Conservation (phyloP, 2,888 invertebrate genomes). For the Leptopilina syphax region DNA sequence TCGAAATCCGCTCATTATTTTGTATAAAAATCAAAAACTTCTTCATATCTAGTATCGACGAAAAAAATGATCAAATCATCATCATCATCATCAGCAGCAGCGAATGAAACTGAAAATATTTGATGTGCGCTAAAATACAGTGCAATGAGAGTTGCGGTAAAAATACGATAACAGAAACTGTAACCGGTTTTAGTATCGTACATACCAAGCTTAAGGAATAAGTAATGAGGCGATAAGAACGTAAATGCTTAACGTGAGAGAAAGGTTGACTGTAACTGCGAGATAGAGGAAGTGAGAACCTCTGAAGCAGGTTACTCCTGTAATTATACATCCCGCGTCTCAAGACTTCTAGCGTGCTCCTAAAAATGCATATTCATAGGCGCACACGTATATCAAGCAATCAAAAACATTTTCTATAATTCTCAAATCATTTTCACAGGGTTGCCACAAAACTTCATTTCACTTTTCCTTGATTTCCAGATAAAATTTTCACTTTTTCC, state of each 20-base stretch:
- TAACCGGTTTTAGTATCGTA: slow-evolving; percentile 37
- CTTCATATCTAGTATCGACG: too few relatives aligned
- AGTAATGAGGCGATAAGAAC: slow-evolving; percentile 25
- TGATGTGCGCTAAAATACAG: slow-evolving; percentile 5
- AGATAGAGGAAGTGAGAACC: slow-evolving; percentile 29
- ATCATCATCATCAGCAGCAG: neutral
- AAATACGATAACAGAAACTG: slow-evolving; percentile 34
- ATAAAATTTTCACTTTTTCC: too few relatives aligned
- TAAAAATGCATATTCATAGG: slow-evolving; percentile 65
- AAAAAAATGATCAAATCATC: neutral
- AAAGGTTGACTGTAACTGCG: neutral
- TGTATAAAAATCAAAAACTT: too few relatives aligned
- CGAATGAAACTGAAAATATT: neutral
- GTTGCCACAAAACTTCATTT: too few relatives aligned
- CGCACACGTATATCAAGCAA: slow-evolving; percentile 41
- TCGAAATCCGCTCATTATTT: too few relatives aligned
- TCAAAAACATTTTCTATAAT: neutral
- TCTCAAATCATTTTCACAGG: too few relatives aligned
- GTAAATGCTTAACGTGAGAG: slow-evolving; percentile 16
- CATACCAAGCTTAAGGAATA: slow-evolving; percentile 27
- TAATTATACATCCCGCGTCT: slow-evolving; percentile 59
- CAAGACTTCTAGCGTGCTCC: slow-evolving; percentile 50
- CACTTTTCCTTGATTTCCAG: too few relatives aligned
- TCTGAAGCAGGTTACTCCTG: slow-evolving; percentile 56
- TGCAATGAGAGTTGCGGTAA: slow-evolving; percentile 17